These are phyloP conservation scores for Lamproptera curius DNA, from an alignment of 2,888 invertebrate genomes.

Conservation along the genomic window DNA sequence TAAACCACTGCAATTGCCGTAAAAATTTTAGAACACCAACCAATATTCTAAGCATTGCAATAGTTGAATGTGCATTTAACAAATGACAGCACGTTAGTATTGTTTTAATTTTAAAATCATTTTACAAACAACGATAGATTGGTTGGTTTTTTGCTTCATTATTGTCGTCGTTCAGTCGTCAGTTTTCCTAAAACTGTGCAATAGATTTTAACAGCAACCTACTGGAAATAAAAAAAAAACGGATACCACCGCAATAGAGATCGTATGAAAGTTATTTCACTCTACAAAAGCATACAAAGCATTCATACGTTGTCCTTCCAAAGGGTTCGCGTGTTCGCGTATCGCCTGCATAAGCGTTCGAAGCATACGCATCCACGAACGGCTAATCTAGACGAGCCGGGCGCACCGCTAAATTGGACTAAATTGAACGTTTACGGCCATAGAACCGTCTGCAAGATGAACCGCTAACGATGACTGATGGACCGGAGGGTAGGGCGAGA, in stretches of 20 bases:
- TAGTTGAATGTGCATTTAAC: no score
- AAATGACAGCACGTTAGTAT: no score
- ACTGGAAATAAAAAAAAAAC: background rate
- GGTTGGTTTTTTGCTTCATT: background rate
- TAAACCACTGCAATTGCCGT: no score
- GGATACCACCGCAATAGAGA: background rate
- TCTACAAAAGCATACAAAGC: background rate
- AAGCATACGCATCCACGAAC: constrained; percentile 51
- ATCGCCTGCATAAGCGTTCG: constrained; percentile 9
- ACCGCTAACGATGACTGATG: constrained; percentile 55
- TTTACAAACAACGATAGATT: background rate
- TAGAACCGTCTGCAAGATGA: constrained; percentile 45
- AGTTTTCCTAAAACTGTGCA: no score
- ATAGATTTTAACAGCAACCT: no score
- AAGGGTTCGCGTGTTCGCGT: background rate
- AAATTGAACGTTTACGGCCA: constrained; percentile 54
- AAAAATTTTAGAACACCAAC: no score
- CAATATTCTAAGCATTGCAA: no score
- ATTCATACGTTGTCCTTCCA: background rate
- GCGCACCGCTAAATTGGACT: constrained; percentile 56
- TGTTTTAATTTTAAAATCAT: no score
- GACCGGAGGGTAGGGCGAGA: no score
- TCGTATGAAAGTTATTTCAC: background rate
- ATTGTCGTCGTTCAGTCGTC: no score
- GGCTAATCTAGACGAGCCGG: constrained; percentile 50